A percentile compares a stretch with the other conserved stretches of the same genome.
These are phyloP conservation scores for Ephydatia muelleri DNA, from an alignment of 37 sponge, comb jelly and placozoan genomes.

Conservation along the genomic window DNA sequence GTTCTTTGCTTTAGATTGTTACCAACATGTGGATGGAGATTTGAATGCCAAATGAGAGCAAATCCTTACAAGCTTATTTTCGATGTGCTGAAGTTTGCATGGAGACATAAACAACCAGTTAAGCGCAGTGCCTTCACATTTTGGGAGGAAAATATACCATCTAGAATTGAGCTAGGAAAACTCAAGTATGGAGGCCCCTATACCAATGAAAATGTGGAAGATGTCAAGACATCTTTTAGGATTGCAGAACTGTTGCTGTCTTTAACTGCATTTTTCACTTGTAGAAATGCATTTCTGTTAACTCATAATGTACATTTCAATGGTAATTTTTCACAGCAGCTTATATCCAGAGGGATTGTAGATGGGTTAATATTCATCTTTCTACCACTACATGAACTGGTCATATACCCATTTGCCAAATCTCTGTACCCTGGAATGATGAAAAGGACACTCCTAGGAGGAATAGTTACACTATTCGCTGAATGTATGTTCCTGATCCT, in stretches of 20 bases:
- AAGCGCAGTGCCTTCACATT: conserved; percentile 18
- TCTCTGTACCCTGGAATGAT: neutral
- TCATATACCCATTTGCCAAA: conserved; percentile 4
- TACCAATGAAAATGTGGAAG: conserved; percentile 24
- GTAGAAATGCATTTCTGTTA: neutral
- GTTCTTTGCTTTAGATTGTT: neutral
- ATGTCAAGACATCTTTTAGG: conserved; percentile 23
- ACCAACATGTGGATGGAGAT: neutral
- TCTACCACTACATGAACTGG: neutral
- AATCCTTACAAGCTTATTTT: conserved; percentile 11
- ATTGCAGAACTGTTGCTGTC: neutral
- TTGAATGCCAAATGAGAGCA: neutral
- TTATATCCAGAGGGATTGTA: neutral
- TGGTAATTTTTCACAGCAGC: neutral
- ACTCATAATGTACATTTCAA: neutral
- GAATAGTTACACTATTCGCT: neutral
- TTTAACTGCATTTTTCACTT: neutral
- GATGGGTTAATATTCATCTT: neutral
- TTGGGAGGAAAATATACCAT: conserved; percentile 16
- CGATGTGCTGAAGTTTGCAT: conserved; percentile 7
- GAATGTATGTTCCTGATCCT: neutral
- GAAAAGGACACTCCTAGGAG: neutral
- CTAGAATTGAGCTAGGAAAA: conserved; percentile 15
- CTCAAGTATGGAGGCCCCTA: conserved; percentile 26
- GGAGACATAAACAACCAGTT: conserved; percentile 9